phyloP scores from a whole-genome alignment of 2,113 vertebrate species.

The Phylloscopus trochilus region DNA sequence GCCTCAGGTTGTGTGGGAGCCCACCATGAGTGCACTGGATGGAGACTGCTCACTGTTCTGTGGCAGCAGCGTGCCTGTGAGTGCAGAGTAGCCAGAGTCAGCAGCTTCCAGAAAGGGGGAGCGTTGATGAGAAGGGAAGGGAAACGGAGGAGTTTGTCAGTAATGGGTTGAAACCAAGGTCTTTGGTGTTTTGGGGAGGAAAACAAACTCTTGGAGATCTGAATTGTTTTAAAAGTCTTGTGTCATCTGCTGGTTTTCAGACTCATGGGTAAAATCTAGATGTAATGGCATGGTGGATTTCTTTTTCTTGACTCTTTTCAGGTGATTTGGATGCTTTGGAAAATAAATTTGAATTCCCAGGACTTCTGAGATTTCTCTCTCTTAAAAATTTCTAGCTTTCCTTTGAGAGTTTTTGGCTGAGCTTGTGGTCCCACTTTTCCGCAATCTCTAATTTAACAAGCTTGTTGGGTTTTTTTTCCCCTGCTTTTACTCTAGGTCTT shows the following conservation, averaged over 20 bases:
- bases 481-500: neutral
- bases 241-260: neutral
- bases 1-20: fast-evolving
- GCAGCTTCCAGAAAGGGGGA: neutral
- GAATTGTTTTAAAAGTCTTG: neutral
- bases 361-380: neutral
- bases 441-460: neutral
- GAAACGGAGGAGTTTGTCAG: neutral
- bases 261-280: neutral
- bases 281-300: fast-evolving
- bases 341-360: neutral
- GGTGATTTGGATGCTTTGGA: neutral
- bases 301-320: neutral
- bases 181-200: neutral
- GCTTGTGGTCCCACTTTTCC: neutral
- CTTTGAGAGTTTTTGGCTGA: neutral
- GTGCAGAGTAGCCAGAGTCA: fast-evolving
- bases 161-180: neutral
- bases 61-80: fast-evolving
- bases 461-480: neutral
- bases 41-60: fast-evolving
- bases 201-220: neutral
- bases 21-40: fast-evolving
- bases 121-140: neutral
- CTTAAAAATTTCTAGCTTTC: neutral